Evolutionary conservation across 1,140 invertebrate species (phyloP).

Genomic region (Zeugodacus cucurbitae): DNA sequence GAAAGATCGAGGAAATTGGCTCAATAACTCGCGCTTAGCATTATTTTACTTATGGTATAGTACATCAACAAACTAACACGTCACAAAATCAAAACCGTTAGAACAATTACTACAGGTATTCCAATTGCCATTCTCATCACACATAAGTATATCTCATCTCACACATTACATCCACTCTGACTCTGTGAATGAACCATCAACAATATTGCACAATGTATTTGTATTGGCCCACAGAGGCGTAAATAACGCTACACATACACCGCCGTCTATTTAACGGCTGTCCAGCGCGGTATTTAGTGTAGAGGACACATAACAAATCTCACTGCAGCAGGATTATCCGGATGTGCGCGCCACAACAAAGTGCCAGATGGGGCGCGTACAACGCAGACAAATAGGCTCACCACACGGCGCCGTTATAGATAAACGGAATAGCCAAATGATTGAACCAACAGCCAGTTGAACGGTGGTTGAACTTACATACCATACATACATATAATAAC

Average conservation of each 20-base stretch:
- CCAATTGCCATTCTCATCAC: not conserved
- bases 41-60: too few relatives aligned
- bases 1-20: too few relatives aligned
- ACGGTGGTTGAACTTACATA: not conserved
- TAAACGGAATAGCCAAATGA: conserved; percentile 17
- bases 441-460: not conserved
- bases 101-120: not conserved
- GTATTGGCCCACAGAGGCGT: not conserved
- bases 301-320: conserved; percentile 22
- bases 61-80: not conserved
- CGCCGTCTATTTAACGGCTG: not conserved
- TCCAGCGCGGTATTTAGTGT: not conserved
- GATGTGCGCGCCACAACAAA: conserved; percentile 12
- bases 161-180: not conserved
- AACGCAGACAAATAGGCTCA: conserved; percentile 18
- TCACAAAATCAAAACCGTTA: not conserved
- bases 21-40: too few relatives aligned
- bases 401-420: not conserved
- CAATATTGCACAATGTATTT: conserved; percentile 6
- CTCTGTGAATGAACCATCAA: not conserved
- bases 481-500: not conserved
- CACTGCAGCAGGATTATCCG: conserved; percentile 31
- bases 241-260: not conserved
- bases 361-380: conserved; percentile 20
- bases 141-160: not conserved